phyloP scores from a whole-genome alignment of 2,113 vertebrate species.

The Semnopithecus entellus region DNA sequence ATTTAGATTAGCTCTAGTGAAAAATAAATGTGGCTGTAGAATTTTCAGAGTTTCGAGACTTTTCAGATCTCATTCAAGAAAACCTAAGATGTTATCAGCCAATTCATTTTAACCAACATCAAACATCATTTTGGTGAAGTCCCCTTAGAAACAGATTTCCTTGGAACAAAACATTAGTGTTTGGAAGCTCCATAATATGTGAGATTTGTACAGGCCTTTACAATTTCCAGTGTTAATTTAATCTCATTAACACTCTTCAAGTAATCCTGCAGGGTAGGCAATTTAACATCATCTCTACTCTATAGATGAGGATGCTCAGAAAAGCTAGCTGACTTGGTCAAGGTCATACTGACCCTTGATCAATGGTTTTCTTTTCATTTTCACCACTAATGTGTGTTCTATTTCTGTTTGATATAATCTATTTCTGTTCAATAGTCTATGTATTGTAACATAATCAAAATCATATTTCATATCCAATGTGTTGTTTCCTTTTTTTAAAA shows the following conservation, averaged over 20 bases:
- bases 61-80: conserved; percentile 16
- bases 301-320: neutral
- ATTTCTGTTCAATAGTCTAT: neutral
- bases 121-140: neutral
- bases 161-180: neutral
- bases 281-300: neutral
- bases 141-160: neutral
- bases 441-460: neutral
- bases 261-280: neutral
- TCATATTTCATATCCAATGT: neutral
- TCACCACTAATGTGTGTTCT: neutral
- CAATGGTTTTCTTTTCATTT: neutral
- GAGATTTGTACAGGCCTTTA: neutral
- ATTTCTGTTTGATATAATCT: neutral
- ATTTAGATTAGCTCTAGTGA: neutral
- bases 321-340: neutral
- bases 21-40: neutral
- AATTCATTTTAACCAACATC: neutral
- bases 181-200: neutral
- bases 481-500: neutral
- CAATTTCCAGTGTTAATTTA: neutral
- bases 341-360: neutral
- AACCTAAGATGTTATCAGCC: neutral
- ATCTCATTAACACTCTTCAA: neutral
- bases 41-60: conserved; percentile 1